These are phyloP conservation scores for Pristionchus entomophagus DNA, from an alignment of 2,888 invertebrate species.

Conservation along the genomic window DNA sequence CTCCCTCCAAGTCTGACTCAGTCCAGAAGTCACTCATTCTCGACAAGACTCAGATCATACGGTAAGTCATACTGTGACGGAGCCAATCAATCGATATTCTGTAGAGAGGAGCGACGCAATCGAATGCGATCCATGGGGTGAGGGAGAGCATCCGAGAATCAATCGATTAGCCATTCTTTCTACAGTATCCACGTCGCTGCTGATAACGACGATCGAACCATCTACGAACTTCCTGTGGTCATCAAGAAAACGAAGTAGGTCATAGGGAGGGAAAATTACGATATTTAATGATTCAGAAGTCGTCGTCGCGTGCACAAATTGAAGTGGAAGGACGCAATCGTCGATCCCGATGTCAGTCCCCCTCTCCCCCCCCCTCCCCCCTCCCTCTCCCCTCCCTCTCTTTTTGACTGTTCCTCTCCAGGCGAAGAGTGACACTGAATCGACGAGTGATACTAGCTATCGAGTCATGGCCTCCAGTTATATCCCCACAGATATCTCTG, in stretches of 20 bases:
- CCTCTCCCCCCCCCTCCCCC: too few relatives aligned
- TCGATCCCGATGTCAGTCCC: background rate
- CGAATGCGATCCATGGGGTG: constrained; percentile 1
- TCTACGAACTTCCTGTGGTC: background rate
- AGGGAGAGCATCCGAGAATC: background rate
- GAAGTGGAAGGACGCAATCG: constrained; percentile 3
- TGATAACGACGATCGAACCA: background rate
- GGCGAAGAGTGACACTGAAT: background rate
- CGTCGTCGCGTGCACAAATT: constrained; percentile 20
- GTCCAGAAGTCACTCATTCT: background rate
- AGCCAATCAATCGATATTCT: background rate
- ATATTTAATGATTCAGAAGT: background rate
- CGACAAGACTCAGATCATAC: background rate
- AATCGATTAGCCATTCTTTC: too few relatives aligned
- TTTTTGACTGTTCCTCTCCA: background rate
- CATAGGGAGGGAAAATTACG: background rate
- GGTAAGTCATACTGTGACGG: background rate
- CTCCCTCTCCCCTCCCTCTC: background rate
- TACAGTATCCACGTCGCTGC: constrained; percentile 29
- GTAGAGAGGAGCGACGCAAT: background rate
- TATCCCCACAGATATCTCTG: background rate
- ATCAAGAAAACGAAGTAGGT: background rate
- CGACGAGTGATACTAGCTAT: background rate
- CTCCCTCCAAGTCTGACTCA: background rate
- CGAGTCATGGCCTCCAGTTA: background rate